A percentile compares a stretch with the other conserved stretches of the same genome.
These are phyloP conservation scores for Rhinoraja longicauda DNA, from an alignment of 2,797 vertebrate species.

Conservation along the genomic window DNA sequence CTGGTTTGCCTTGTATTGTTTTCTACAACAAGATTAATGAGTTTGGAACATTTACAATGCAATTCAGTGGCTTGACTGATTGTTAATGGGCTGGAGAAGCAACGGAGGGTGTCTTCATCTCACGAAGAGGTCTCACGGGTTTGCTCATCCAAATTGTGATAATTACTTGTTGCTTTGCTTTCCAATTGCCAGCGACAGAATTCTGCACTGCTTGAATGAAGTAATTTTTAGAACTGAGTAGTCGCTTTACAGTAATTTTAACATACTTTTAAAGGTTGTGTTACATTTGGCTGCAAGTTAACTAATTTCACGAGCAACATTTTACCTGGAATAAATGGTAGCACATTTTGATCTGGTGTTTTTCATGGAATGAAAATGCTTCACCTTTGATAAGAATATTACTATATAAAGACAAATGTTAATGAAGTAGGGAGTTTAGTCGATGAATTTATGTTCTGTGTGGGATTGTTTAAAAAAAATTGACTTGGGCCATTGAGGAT, in stretches of 20 bases:
- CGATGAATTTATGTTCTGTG: no score
- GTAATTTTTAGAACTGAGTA: background rate
- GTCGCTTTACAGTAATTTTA: background rate
- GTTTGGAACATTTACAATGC: background rate
- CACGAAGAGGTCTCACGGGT: background rate
- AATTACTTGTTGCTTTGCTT: background rate
- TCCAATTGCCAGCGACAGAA: background rate
- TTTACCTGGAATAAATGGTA: background rate
- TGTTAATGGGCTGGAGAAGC: background rate
- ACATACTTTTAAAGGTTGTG: background rate
- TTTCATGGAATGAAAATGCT: background rate
- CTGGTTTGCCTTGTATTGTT: background rate
- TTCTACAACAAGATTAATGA: background rate
- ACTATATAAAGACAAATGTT: background rate
- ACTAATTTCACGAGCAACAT: background rate
- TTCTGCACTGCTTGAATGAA: background rate
- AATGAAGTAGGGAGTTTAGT: background rate
- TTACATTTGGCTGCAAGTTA: background rate
- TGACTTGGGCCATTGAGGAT: background rate
- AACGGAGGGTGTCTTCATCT: background rate
- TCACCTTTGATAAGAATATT: background rate
- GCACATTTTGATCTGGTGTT: no score
- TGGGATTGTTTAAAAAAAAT: background rate
- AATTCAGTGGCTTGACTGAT: background rate
- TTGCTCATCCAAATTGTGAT: background rate